Base-by-base conservation (phyloP, 2,113 vertebrate species). In the Phaetusa simplex region DNA sequence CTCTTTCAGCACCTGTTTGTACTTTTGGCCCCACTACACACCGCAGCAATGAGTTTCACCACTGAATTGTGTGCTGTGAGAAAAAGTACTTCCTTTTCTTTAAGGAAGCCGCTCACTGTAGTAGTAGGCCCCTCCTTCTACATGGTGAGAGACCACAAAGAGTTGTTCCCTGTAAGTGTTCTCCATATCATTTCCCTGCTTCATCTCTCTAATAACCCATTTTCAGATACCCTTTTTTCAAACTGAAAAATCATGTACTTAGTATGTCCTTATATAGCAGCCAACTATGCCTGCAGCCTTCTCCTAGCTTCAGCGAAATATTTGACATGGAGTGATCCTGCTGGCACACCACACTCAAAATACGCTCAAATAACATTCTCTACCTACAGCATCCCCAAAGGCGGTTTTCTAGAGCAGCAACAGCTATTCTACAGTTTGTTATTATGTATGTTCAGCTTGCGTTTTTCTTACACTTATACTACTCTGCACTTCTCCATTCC, bases 391-490 rank as follows among this genome's bases (percentile, higher is more conserved):
- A 56, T 10, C 19, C 19, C 15, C 67, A 74, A 45, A 40, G 29
- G 66, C 11, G 5, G 50, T 92, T 67, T 82, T 40, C 56, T 52
- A 86, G 38, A 92, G 55, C 23, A 82, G 18, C 16, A 52, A 49
- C 1, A 72, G 52, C 38, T 40, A 24, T 53, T 81, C 65, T 34
- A 69, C 11, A 91, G 55, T 3, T 52, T 88, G 11, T 55, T 72
- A 65, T 8, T 61, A 34, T 5, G 2, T 8, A 53, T 3, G 6
- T 38, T 73, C 42, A 92, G 45, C 22, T n/a, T 52, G 12, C 4
- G 9, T 8, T 56, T 45, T 73, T 62, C 36, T 29, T n/a, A 29
- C 9, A 23, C 0, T 0, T 32, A 21, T 3, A 20, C 14, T 30
- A 26, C 55, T 73, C 43, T 55, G 47, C n/a, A 64, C 11, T 67